Evolutionary conservation across 1,140 invertebrate genomes (phyloP).

Genomic region (Tribolium castaneum): DNA sequence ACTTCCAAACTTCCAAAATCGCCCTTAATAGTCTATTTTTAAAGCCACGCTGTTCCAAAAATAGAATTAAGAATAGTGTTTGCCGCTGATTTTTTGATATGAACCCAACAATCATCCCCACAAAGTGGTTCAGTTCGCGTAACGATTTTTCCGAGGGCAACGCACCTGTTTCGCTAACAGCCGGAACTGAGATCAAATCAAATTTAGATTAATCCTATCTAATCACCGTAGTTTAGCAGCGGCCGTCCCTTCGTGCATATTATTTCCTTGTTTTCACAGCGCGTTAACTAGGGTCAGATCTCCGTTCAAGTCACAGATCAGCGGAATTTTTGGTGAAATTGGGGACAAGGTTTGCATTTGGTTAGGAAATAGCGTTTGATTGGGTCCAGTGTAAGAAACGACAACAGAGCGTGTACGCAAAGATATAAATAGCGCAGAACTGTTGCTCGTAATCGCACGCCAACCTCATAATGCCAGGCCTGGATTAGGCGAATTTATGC

Average conservation of each 20-base stretch:
- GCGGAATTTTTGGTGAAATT: not conserved
- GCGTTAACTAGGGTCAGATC: not conserved
- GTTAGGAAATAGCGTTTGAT: not conserved
- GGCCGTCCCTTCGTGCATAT: not conserved
- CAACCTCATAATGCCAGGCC: constrained; percentile 11
- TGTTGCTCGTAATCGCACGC: constrained; percentile 25
- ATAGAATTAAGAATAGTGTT: not conserved
- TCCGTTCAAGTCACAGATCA: not conserved
- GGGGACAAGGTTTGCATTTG: not conserved
- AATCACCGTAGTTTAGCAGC: not conserved
- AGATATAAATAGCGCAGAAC: constrained; percentile 20
- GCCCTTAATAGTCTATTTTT: not conserved
- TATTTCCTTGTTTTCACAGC: constrained; percentile 10
- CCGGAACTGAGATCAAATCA: not conserved
- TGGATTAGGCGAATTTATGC: not conserved
- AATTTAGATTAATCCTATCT: not conserved
- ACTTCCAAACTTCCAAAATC: too few relatives aligned
- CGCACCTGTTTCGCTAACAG: not conserved
- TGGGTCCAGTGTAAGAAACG: not conserved
- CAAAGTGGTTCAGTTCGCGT: not conserved
- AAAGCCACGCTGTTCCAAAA: not conserved
- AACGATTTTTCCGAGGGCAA: not conserved
- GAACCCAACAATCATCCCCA: not conserved
- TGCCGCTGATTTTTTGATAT: not conserved
- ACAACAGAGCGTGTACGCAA: constrained; percentile 13